Conservation (phyloP, 2,888 invertebrate genomes). For the Synergus itoensis region DNA sequence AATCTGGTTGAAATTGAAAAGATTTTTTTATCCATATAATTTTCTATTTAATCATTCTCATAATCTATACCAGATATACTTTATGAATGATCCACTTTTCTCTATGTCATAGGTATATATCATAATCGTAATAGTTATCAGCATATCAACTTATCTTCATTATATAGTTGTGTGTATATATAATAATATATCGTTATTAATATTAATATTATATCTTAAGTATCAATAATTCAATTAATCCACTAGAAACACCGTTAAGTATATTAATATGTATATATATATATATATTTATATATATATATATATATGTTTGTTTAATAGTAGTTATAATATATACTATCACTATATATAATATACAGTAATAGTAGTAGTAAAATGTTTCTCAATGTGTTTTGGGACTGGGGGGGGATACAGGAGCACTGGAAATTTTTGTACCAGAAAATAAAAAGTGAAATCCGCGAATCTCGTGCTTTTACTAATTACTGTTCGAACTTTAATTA, state of each 20-base stretch:
- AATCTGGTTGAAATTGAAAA: slow-evolving; percentile 62
- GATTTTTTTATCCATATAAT: slow-evolving; percentile 68
- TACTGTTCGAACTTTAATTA: slow-evolving; percentile 33
- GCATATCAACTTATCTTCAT: slow-evolving; percentile 74
- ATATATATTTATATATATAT: slow-evolving; percentile 53
- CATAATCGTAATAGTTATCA: slow-evolving; percentile 69
- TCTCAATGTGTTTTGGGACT: slow-evolving; percentile 63
- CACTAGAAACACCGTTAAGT: slow-evolving; percentile 76
- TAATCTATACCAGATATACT: slow-evolving; percentile 73
- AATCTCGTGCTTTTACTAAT: slow-evolving; percentile 40
- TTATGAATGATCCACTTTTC: slow-evolving; percentile 72
- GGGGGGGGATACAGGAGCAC: slow-evolving; percentile 57
- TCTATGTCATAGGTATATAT: slow-evolving; percentile 67
- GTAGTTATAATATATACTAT: slow-evolving; percentile 59
- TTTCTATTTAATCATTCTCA: slow-evolving; percentile 72
- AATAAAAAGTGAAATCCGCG: slow-evolving; percentile 41
- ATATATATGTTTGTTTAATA: slow-evolving; percentile 59
- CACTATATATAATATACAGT: slow-evolving; percentile 53
- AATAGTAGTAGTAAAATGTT: slow-evolving; percentile 55
- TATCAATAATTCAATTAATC: slow-evolving; percentile 75
- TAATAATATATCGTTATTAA: slow-evolving; percentile 67
- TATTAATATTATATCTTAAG: slow-evolving; percentile 73
- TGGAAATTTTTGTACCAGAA: slow-evolving; percentile 29
- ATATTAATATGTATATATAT: slow-evolving; percentile 58
- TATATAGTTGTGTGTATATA: slow-evolving; percentile 66